Base-by-base conservation (phyloP, 2,113 vertebrate species). In the Oryzias woworae region DNA sequence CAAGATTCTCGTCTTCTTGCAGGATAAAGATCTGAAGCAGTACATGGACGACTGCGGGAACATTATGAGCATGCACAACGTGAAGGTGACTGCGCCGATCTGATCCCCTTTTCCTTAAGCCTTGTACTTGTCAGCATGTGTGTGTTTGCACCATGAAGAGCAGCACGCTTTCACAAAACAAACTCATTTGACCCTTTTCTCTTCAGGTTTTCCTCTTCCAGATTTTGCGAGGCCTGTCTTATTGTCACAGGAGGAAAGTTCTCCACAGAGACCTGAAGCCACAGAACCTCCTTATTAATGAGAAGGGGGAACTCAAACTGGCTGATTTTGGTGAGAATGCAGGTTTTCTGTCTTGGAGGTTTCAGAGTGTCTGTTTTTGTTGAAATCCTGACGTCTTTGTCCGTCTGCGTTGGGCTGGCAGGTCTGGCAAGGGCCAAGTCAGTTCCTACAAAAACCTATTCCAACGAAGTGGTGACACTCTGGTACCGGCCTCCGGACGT, bases 61-160 rank as follows among this genome's bases (percentile, higher is more conserved):
- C 87, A 98, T 99, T 77, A 99, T 99, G 97, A 99, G 96, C 68
- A 98, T 98, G 96, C 97, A 99, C 90, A 99, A 99, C 56, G 97
- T 98, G 67, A 99, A 98, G 94, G 97, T 98, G 83, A 78, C 90
- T 20, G 20, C 20, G 20, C 18, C 44, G 42, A 2, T 14, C 42
- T 44, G 43, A 3, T 46, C 20, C n/a, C 8, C 20, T 48, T 48
- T 10, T 10, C 46, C 4, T 15, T 17, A 4, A 17, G 45, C 45
- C 15, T 17, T 4, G 2, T 20, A 20, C 20, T 20, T 20, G 20
- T 20, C 20, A 20, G 20, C 20, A 20, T 20, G 20, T 20, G 45
- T n/a, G 15, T 46, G 15, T 46, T 46, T 15, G 26, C 26, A 12
- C 8, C 36, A 12, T 12, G 36, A 20, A 13, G 7, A 18, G 45